Base-by-base conservation (phyloP, 2,113 vertebrate species). In the Bagarius yarrelli region DNA sequence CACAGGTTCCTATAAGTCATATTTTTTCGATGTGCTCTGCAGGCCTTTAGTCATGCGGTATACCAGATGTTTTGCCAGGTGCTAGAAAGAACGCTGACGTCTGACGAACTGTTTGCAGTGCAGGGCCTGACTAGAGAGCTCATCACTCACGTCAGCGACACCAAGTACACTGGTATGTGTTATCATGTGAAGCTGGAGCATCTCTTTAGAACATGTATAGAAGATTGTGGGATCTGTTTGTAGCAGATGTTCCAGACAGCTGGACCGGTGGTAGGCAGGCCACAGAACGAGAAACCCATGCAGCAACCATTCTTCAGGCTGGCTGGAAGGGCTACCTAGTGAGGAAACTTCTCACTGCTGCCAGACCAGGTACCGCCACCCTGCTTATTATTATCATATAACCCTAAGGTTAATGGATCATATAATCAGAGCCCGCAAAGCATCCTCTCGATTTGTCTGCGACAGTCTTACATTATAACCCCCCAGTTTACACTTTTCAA, bases 11-110 rank as follows among this genome's bases (percentile, higher is more conserved):
- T 55, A 8, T 32, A 53, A 36, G 16, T 61, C 14, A 64, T 30
- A 36, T 50, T 34, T 56, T 61, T 44, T 47, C 44, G 5, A 47
- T 80, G 32, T 59, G 23, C 84, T 82, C 87, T 91, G 53, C 85
- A 98, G 96, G 86, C 91, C 79, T 98, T 99, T 85, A 92, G 91
- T 85, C 78, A 85, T 76, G 95, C 94, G 13, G 88, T 98, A 86
- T 93, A 94, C 91, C 85, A 83, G 86, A 92, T 96, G 91, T 88
- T 97, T 25, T 88, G 87, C 85, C 83, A 90, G 79, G 79, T 87
- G 52, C 76, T 94, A 82, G 79, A 85, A 40, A 85, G 90, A 71
- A 91, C 91, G 79, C 82, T 90, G 79, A 87, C 89, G 74, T 40
- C 66, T 44, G 88, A 90, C 34, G 93, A 93, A 64, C 88, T 84